These are phyloP conservation scores for Andrena chrysosceles DNA, from an alignment of 2,888 invertebrate genomes.

Conservation along the genomic window DNA sequence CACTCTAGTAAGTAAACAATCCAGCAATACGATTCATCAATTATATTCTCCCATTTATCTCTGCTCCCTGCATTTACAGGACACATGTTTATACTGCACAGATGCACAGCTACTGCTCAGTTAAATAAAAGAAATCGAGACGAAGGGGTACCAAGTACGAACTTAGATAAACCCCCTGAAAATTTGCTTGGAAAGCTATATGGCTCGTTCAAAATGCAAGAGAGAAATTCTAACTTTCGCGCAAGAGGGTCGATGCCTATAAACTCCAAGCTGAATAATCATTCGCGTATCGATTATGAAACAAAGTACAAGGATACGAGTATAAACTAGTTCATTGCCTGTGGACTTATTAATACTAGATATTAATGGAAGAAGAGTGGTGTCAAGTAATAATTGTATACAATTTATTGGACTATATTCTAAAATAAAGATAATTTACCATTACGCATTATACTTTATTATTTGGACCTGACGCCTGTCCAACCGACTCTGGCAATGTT, in stretches of 20 bases:
- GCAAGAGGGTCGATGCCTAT: neutral
- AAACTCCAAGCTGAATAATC: slow-evolving; percentile 9
- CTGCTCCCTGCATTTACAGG: slow-evolving; percentile 57
- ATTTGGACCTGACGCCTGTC: neutral
- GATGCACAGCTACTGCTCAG: slow-evolving; percentile 81
- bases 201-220: neutral
- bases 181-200: slow-evolving; percentile 5
- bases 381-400: neutral
- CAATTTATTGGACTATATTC: slow-evolving; percentile 36
- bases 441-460: slow-evolving; percentile 2
- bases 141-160: slow-evolving; percentile 32
- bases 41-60: slow-evolving; percentile 22
- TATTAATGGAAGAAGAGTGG: neutral
- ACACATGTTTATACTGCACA: slow-evolving; percentile 79
- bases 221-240: slow-evolving; percentile 3
- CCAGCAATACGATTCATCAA: slow-evolving; percentile 1
- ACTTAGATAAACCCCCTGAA: slow-evolving; percentile 14
- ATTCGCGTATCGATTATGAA: slow-evolving; percentile 5
- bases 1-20: slow-evolving; percentile 31
- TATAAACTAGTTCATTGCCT: neutral
- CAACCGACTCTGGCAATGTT: slow-evolving; percentile 69
- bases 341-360: neutral
- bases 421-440: slow-evolving; percentile 33
- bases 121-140: slow-evolving; percentile 74
- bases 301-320: neutral